These are phyloP conservation scores for Boloria selene DNA, from an alignment of 2,888 invertebrate species.

Conservation along the genomic window DNA sequence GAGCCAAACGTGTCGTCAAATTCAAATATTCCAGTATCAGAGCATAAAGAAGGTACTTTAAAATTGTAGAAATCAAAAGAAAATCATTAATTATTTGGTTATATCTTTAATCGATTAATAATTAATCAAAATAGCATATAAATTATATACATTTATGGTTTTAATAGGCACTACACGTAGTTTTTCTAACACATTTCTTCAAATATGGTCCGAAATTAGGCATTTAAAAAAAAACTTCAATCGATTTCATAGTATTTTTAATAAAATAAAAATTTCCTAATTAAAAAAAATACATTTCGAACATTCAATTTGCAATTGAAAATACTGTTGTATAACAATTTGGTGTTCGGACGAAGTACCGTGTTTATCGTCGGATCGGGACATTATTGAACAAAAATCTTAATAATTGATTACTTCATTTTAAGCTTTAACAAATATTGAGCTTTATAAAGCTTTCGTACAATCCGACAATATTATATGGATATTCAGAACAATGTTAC, in stretches of 20 bases:
- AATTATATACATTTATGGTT: too few relatives aligned
- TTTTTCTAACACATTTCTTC: too few relatives aligned
- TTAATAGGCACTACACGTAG: too few relatives aligned
- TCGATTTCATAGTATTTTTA: conserved; percentile 37
- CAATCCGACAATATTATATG: conserved; percentile 13
- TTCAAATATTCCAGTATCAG: too few relatives aligned
- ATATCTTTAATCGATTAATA: too few relatives aligned
- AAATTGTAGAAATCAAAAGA: too few relatives aligned
- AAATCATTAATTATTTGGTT: too few relatives aligned
- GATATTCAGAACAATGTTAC: conserved; percentile 23
- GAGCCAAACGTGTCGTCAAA: too few relatives aligned
- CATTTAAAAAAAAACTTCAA: conserved; percentile 14
- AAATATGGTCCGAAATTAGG: not conserved
- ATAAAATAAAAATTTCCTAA: conserved; percentile 42
- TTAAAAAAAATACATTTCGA: conserved; percentile 39
- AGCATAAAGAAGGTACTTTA: too few relatives aligned
- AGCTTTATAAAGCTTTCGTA: conserved; percentile 1
- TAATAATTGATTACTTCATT: conserved; percentile 1
- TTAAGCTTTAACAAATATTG: not conserved
- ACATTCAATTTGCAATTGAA: conserved; percentile 37
- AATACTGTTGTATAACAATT: conserved; percentile 39
- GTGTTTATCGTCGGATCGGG: conserved; percentile 13
- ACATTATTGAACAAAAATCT: not conserved
- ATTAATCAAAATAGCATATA: too few relatives aligned
- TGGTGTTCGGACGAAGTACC: conserved; percentile 2